Base-by-base conservation (phyloP, 2,888 invertebrate species). In the Xylota sylvarum region DNA sequence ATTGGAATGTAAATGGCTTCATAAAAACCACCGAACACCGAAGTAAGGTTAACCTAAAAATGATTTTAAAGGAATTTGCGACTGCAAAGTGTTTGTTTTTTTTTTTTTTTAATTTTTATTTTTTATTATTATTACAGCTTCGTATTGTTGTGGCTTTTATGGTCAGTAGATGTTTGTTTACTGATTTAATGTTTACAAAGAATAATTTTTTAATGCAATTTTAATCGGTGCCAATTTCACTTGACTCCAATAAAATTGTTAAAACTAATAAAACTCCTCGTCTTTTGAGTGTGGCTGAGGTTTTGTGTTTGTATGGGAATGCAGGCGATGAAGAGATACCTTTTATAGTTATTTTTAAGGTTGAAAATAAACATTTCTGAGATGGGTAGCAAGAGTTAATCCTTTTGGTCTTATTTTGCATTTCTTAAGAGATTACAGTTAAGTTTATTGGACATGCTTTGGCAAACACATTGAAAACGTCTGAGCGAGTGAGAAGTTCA, bases 1-100 rank as follows among this genome's bases (percentile, higher is more conserved):
- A 60, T 55, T 62, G 85, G 85, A 85, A 85, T 85, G 85, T 72
- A 85, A 81, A 85, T 85, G 85, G 65, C 76, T 85, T 85, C 60
- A 81, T 85, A 80, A 85, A 85, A 23, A 83, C 67, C 32, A 48
- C 23, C 9, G 64, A 73, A 32, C 55, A 40, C 55, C 37, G 48
- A 37, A 46, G 46, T 73, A 52, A 60, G 60, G 73, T 81, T 81
- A 78, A 74, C 79, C 64, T 76, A 76, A 70, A 85, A 85, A 70
- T 69, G 55, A 72, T 64, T 76, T 77, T 81, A 60, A 80, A 76
- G 76, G 81, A 81, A 81, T 85, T 81, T 72, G 65, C 69, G 69
- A 79, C 84, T 84, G 73, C 81, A 64, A 72, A 72, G 78, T 80
- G 17, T 76, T 48, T 65, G 32, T 70, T 43, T 64, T 14, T 62